Base-by-base conservation (phyloP, 2,797 vertebrate species). In the Alosa sapidissima region DNA sequence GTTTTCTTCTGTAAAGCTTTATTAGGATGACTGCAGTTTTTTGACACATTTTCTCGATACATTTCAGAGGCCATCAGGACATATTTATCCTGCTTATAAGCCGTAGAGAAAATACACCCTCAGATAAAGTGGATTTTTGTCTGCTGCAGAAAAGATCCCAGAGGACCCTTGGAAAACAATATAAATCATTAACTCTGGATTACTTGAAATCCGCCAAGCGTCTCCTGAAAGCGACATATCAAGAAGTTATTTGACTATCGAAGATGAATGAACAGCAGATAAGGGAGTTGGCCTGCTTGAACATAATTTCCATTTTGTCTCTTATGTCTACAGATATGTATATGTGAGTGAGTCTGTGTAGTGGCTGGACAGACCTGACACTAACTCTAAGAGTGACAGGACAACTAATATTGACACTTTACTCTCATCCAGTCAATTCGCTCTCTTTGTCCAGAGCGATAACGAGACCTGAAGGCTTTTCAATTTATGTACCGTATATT, bases 11-110 rank as follows among this genome's bases (percentile, higher is more conserved):
- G 81, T 21, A 36, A 68, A 68, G 65, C 5, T 84, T 85, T 75
- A 81, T 58, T 21, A 0, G 82, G 54, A 81, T 28, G 60, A 85
- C 62, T 41, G 84, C 62, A 83, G 85, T 82, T 81, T 88, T 86
- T 84, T 85, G 65, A 86, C 51, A 84, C 54, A 24, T 58, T 85
- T 81, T 81, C 81, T 82, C 47, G 48, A 84, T 86, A 84, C 1
- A 28, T 72, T 81, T 85, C 9, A 82, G 14, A 83, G 82, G 47
- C 84, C 81, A 62, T 82, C 49, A 21, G 3, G 9, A 86, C 72
- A 52, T 21, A 60, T 28, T 60, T 51, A 87, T 72, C 81, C 82
- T 82, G 60, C 2, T 3, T 10, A 11, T 28, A 24, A 68, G 28
- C 24, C 13, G 24, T 9, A 3, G 24, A 68, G 28, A 24, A 28